Evolutionary conservation across 2,888 invertebrate genomes (phyloP).

Genomic region (Drosophila macrospina): DNA sequence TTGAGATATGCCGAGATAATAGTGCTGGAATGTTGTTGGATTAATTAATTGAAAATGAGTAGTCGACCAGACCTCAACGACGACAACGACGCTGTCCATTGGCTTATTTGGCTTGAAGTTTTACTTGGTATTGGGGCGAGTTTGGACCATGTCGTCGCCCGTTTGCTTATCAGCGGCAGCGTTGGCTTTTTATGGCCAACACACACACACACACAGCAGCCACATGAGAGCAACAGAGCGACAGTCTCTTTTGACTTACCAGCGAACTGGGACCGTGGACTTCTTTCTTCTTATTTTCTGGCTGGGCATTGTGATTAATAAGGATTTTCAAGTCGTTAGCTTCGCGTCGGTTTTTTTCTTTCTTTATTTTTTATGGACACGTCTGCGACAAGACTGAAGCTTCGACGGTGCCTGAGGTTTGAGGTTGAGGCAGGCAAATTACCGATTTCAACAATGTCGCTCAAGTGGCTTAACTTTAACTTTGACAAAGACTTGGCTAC

Average conservation of each 20-base stretch:
- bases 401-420: conserved; percentile 30
- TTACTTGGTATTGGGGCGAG: conserved; percentile 15
- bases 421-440: conserved; percentile 70
- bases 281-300: conserved; percentile 29
- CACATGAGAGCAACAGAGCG: conserved; percentile 53
- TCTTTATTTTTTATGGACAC: conserved; percentile 59
- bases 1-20: conserved; percentile 81
- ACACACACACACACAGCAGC: conserved; percentile 31
- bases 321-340: conserved; percentile 81
- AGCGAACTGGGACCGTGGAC: conserved; percentile 8
- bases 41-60: conserved; percentile 81
- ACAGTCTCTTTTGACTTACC: conserved; percentile 28
- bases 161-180: conserved; percentile 77
- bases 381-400: conserved; percentile 29
- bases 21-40: conserved; percentile 81
- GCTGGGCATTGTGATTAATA: conserved; percentile 75
- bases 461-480: conserved; percentile 79
- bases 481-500: conserved; percentile 71
- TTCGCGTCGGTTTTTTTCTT: conserved; percentile 48
- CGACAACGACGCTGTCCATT: conserved; percentile 38
- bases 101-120: conserved; percentile 60
- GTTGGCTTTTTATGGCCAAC: conserved; percentile 77
- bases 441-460: conserved; percentile 81
- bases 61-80: conserved; percentile 59
- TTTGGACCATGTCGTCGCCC: conserved; percentile 70